phyloP scores from a whole-genome alignment of 2,888 invertebrate genomes.

The Erebia aethiops region DNA sequence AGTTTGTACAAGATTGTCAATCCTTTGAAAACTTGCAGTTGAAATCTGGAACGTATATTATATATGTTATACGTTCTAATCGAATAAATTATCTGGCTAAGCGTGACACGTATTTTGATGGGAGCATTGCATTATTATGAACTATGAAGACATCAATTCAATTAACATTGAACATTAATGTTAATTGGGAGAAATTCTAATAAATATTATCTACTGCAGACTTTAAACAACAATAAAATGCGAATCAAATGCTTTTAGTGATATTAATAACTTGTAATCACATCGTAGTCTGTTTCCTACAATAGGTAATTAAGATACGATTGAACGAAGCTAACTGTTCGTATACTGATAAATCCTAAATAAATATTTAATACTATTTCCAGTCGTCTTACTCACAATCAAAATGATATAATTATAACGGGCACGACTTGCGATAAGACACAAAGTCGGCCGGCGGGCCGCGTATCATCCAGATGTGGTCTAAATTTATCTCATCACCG shows the following conservation, averaged over 20 bases:
- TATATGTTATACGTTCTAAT: too few species aligned
- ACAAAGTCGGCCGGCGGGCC: conserved; percentile 55
- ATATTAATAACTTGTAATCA: not conserved
- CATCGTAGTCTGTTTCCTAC: not conserved
- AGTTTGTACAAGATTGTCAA: not conserved
- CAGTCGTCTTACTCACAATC: conserved; percentile 35
- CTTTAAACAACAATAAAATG: too few species aligned
- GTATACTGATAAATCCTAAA: conserved; percentile 20
- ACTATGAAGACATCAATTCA: too few species aligned
- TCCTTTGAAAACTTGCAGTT: not conserved
- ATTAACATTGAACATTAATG: conserved; percentile 56
- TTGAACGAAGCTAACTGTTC: conserved; percentile 4
- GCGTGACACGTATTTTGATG: conserved; percentile 56
- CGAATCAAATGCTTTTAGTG: not conserved
- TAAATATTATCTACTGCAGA: too few species aligned
- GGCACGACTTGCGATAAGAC: conserved; percentile 56
- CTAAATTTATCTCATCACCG: conserved; percentile 57
- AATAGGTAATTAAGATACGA: conserved; percentile 7
- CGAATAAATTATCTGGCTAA: not conserved
- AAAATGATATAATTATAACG: conserved; percentile 49
- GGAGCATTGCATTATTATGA: conserved; percentile 68
- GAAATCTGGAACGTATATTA: not conserved
- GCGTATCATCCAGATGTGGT: conserved; percentile 47
- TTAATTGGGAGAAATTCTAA: not conserved
- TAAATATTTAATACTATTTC: conserved; percentile 28